phyloP scores from a whole-genome alignment of 2,113 vertebrate genomes.

The Scolopax mira region DNA sequence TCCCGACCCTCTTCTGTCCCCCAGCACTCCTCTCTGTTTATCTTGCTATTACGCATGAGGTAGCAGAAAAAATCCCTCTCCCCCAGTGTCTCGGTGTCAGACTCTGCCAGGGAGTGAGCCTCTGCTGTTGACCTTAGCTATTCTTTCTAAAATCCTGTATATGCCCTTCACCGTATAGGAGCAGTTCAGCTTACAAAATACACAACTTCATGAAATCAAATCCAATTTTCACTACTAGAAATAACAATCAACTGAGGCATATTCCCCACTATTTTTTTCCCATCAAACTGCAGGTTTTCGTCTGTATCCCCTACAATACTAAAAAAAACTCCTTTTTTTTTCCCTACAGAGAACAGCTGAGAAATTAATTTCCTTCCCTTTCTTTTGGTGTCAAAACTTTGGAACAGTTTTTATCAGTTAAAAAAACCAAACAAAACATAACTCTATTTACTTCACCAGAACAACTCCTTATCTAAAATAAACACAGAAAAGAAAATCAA shows the following conservation, averaged over 20 bases:
- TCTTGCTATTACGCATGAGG: not conserved
- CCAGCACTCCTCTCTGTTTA: not conserved
- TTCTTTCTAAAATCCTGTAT: not conserved
- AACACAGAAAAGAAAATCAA: not conserved
- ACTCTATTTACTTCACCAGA: not conserved
- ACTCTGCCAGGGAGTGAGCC: not conserved
- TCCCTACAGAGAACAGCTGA: not conserved
- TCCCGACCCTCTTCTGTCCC: not conserved
- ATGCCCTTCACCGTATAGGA: not conserved
- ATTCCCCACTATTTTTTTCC: not conserved
- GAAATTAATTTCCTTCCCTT: not conserved
- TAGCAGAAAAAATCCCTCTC: not conserved
- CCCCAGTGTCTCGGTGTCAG: not conserved
- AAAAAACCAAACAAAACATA: not conserved
- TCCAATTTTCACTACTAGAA: not conserved
- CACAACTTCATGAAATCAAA: not conserved
- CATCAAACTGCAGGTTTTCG: not conserved
- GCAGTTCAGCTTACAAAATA: not conserved
- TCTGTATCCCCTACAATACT: not conserved
- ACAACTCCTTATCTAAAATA: not conserved
- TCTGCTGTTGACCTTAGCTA: not conserved
- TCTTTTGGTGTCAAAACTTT: not conserved
- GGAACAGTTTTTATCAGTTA: not conserved
- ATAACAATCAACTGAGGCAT: accelerated
- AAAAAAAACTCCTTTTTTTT: not conserved